A percentile compares a stretch with the other conserved stretches of the same genome.
phyloP scores from a whole-genome alignment of 2,888 invertebrate species.

The Cylindroiulus punctatus region DNA sequence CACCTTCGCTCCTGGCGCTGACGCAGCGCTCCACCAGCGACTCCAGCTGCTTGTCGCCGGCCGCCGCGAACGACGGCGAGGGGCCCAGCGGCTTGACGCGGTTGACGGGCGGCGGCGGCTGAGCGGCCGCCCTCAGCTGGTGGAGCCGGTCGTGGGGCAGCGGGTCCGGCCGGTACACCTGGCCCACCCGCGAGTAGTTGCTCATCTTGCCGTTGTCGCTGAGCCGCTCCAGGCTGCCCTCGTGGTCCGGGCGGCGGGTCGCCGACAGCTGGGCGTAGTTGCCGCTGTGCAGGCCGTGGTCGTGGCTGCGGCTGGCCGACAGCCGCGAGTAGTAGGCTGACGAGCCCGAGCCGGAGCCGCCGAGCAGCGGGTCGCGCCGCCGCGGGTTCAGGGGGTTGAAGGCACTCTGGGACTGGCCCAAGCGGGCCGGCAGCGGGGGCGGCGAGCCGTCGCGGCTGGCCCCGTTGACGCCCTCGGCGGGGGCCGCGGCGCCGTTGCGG shows the following conservation, averaged over 20 bases:
- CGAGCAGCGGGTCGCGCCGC: conserved; percentile 49
- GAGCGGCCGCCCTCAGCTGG: conserved; percentile 46
- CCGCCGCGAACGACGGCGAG: conserved; percentile 52
- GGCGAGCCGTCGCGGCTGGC: conserved; percentile 63
- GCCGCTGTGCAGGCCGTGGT: neutral
- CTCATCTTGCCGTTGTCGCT: conserved; percentile 13
- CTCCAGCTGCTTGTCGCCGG: conserved; percentile 48
- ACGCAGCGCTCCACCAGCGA: conserved; percentile 47
- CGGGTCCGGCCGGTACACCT: conserved; percentile 54
- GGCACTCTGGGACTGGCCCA: conserved; percentile 60
- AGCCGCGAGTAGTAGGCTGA: conserved; percentile 44
- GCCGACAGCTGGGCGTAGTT: conserved; percentile 46
- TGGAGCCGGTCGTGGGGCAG: conserved; percentile 52
- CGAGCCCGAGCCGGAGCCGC: neutral
- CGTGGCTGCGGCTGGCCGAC: conserved; percentile 41
- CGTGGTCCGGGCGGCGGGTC: neutral
- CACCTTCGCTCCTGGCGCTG: conserved; percentile 65
- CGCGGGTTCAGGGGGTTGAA: conserved; percentile 54
- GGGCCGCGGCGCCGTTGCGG: neutral
- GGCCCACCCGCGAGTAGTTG: conserved; percentile 53
- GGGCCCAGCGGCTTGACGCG: neutral
- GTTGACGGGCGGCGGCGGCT: conserved; percentile 14
- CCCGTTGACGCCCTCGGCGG: neutral
- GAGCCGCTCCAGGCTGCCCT: conserved; percentile 28
- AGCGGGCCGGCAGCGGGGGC: conserved; percentile 70